These are phyloP conservation scores for Pseudococcus viburni DNA, from an alignment of 2,888 invertebrate genomes.

Conservation along the genomic window DNA sequence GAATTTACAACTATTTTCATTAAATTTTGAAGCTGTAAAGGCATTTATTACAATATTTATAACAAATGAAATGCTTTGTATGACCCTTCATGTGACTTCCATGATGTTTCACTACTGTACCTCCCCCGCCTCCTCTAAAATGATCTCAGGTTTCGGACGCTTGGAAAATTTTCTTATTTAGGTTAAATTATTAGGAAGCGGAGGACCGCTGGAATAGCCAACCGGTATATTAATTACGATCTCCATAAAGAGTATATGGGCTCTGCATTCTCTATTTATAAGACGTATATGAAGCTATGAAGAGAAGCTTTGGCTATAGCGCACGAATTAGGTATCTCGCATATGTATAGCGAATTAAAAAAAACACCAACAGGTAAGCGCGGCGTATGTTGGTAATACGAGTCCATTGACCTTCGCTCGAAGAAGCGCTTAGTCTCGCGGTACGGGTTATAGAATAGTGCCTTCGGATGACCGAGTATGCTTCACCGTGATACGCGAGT, in stretches of 20 bases:
- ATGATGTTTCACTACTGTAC: too few species aligned
- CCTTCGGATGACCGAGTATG: constrained; percentile 39
- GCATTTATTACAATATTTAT: too few species aligned
- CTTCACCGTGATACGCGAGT: background rate
- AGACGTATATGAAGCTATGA: background rate
- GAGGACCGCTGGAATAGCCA: background rate
- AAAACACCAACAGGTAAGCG: background rate
- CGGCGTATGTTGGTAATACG: background rate
- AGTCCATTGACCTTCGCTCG: constrained; percentile 19
- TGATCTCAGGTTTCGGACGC: background rate
- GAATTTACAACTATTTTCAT: too few species aligned
- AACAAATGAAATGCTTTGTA: too few species aligned
- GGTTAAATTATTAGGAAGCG: background rate
- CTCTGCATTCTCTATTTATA: background rate
- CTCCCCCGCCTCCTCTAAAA: too few species aligned
- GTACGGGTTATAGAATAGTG: background rate
- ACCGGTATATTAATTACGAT: background rate
- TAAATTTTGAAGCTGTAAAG: too few species aligned
- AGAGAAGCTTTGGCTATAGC: background rate
- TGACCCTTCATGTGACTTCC: too few species aligned
- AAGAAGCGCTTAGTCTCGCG: background rate
- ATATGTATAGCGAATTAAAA: background rate
- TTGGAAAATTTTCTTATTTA: background rate
- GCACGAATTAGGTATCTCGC: background rate
- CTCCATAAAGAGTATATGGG: constrained; percentile 7